Percentiles rank a stretch among this genome's conserved stretches.
These are phyloP conservation scores for Athalia rosae DNA, from an alignment of 2,888 invertebrate genomes.

Conservation along the genomic window DNA sequence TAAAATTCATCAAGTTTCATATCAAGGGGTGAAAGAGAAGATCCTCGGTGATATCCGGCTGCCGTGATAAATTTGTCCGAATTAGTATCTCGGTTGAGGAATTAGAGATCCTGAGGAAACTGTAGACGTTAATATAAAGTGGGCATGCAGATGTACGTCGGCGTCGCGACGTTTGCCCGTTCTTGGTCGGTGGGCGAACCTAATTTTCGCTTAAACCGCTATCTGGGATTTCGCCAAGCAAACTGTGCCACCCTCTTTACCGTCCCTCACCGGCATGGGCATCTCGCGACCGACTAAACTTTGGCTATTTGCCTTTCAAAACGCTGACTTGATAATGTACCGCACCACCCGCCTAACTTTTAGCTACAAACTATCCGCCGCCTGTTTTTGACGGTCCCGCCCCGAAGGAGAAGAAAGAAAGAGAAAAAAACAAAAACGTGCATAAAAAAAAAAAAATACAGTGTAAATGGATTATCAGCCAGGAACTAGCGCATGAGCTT, in stretches of 20 bases:
- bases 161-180: conserved; percentile 27
- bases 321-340: conserved; percentile 60
- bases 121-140: not conserved
- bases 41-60: too few species aligned
- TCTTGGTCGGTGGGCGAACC: conserved; percentile 32
- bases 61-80: too few species aligned
- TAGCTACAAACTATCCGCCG: conserved; percentile 19
- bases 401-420: not conserved
- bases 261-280: conserved; percentile 4
- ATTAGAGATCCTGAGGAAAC: not conserved
- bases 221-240: conserved; percentile 39
- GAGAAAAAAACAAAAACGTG: not conserved
- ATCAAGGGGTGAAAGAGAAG: too few species aligned
- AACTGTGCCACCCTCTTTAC: conserved; percentile 20
- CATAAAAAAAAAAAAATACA: not conserved
- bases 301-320: conserved; percentile 60
- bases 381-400: conserved; percentile 20
- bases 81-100: too few species aligned
- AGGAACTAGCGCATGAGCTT: too few species aligned
- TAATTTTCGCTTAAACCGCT: conserved; percentile 34
- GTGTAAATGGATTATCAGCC: too few species aligned
- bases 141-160: conserved; percentile 30
- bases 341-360: conserved; percentile 20
- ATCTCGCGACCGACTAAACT: conserved; percentile 36
- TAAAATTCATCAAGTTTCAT: too few species aligned